Percentiles rank a stretch among this genome's conserved stretches.
Conservation (phyloP, 2,797 vertebrate genomes). For the Okamejei kenojei region DNA sequence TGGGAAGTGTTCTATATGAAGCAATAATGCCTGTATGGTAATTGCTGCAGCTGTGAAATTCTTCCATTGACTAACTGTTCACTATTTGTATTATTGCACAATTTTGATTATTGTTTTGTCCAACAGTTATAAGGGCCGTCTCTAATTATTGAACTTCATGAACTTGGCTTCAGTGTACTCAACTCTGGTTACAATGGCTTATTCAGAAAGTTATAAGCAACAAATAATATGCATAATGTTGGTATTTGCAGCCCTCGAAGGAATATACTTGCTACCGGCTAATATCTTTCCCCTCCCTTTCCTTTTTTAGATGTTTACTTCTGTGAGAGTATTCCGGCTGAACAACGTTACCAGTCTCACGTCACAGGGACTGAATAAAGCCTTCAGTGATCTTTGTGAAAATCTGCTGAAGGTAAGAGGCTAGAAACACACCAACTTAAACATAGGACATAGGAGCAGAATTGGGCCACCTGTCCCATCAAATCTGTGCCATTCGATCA, state of each 20-base stretch:
- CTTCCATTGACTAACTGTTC: neutral
- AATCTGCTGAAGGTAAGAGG: slow-evolving; percentile 84
- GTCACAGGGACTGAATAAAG: slow-evolving; percentile 91
- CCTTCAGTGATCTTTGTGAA: slow-evolving; percentile 94
- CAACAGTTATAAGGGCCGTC: no score
- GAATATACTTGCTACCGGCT: neutral
- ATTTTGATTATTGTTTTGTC: neutral
- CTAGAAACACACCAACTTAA: neutral
- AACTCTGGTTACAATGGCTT: neutral
- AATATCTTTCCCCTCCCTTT: neutral
- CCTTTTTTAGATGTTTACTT: slow-evolving; percentile 85
- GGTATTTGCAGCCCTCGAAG: neutral
- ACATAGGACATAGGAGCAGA: no score
- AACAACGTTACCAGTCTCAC: slow-evolving; percentile 76
- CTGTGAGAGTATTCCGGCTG: slow-evolving; percentile 85
- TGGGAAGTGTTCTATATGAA: neutral
- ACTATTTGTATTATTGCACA: neutral
- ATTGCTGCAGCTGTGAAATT: neutral
- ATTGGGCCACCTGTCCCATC: no score
- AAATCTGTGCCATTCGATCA: no score
- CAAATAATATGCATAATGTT: slow-evolving; percentile 18
- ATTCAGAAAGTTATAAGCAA: neutral
- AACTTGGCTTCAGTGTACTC: neutral
- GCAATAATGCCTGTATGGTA: neutral
- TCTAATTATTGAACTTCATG: neutral